Evolutionary conservation across 2,888 invertebrate genomes (phyloP).

Genomic region (Eupithecia exiguata): DNA sequence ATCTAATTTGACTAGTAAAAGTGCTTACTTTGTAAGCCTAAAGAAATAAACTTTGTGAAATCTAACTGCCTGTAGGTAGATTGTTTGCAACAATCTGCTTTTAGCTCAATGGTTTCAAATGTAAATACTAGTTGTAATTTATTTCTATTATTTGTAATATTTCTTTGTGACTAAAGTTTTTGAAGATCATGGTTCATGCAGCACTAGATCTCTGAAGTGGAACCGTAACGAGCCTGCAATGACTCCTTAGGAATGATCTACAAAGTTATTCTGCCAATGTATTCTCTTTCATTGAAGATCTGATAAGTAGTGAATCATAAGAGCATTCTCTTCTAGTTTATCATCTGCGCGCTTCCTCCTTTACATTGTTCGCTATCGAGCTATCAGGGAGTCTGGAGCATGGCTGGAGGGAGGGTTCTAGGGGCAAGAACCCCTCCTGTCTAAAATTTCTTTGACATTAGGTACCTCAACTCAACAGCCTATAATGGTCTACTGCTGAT

Average conservation of each 20-base stretch:
- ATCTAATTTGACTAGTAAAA: too few species aligned
- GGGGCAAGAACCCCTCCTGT: neutral
- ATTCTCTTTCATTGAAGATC: slow-evolving; percentile 31
- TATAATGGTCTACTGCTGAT: too few species aligned
- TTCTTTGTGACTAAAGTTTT: too few species aligned
- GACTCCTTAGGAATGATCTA: slow-evolving; percentile 21
- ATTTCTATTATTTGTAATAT: too few species aligned
- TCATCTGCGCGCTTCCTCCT: slow-evolving; percentile 33
- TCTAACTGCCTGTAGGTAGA: too few species aligned
- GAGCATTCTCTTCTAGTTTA: slow-evolving; percentile 31
- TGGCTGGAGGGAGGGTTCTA: neutral
- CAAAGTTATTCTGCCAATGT: slow-evolving; percentile 26
- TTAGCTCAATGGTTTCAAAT: too few species aligned
- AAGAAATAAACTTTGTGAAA: too few species aligned
- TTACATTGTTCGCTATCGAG: slow-evolving; percentile 34
- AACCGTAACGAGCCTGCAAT: neutral
- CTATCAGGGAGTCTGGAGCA: slow-evolving; percentile 13
- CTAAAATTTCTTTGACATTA: neutral
- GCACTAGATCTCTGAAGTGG: neutral
- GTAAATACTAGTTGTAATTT: too few species aligned
- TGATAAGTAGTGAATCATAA: slow-evolving; percentile 34
- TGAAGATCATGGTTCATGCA: neutral
- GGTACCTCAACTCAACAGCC: too few species aligned
- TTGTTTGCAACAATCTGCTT: too few species aligned
- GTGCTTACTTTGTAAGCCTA: too few species aligned